These are phyloP conservation scores for Lasioglossum oenotherae DNA, from an alignment of 2,888 invertebrate species.

Conservation along the genomic window DNA sequence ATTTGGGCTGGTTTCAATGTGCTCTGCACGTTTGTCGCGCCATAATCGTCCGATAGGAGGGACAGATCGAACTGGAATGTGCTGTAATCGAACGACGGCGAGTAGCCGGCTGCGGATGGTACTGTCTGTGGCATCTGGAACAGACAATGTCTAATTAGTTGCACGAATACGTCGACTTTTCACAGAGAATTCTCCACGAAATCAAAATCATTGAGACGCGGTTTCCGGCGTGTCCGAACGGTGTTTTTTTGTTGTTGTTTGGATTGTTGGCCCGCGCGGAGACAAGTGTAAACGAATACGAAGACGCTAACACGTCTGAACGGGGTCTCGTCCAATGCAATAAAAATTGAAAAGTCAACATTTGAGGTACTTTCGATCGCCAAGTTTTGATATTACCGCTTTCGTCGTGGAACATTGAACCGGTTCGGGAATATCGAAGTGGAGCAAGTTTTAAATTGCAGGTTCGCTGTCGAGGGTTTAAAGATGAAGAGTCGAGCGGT, in stretches of 20 bases:
- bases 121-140: conserved; percentile 94
- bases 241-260: too few relatives aligned
- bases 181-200: too few relatives aligned
- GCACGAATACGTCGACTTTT: too few relatives aligned
- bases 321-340: too few relatives aligned
- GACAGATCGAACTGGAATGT: conserved; percentile 90
- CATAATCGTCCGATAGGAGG: conserved; percentile 87
- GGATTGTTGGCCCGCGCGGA: too few relatives aligned
- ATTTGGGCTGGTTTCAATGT: conserved; percentile 84
- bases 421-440: background rate
- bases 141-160: conserved; percentile 21
- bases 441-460: background rate
- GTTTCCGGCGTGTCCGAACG: too few relatives aligned
- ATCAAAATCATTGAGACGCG: too few relatives aligned
- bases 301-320: too few relatives aligned
- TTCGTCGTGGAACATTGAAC: background rate
- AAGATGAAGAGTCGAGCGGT: background rate
- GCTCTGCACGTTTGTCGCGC: conserved; percentile 78
- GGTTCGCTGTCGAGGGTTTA: background rate
- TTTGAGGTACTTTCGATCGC: background rate
- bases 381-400: background rate
- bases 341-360: too few relatives aligned
- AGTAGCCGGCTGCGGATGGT: conserved; percentile 90
- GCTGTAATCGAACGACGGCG: conserved; percentile 89
- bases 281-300: too few relatives aligned